A percentile compares a stretch with the other conserved stretches of the same genome.
phyloP scores from a whole-genome alignment of 2,113 vertebrate genomes.

The Galemys pyrenaicus region DNA sequence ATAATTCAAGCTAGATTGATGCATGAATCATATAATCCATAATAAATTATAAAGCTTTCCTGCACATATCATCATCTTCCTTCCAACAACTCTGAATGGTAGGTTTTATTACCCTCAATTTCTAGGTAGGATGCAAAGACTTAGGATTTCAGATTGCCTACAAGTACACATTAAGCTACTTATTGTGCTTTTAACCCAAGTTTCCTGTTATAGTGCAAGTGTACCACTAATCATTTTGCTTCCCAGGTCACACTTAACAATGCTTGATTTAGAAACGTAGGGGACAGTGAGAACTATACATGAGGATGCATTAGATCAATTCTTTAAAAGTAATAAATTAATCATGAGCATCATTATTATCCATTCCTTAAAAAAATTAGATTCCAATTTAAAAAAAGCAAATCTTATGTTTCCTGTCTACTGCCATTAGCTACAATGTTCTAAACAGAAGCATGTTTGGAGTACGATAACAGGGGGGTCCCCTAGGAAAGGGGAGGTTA shows the following conservation, averaged over 20 bases:
- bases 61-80: background rate
- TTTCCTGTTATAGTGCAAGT: background rate
- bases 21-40: too few species aligned
- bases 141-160: background rate
- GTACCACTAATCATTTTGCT: background rate
- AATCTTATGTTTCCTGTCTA: background rate
- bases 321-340: conserved; percentile 7
- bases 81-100: background rate
- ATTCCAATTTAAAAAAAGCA: background rate
- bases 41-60: background rate
- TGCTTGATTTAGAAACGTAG: background rate
- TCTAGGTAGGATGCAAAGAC: background rate
- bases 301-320: background rate
- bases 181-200: background rate
- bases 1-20: conserved; percentile 31
- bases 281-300: background rate
- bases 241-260: background rate
- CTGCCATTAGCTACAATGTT: background rate
- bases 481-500: too few species aligned
- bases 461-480: background rate
- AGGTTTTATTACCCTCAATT: background rate
- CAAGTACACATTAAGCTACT: background rate
- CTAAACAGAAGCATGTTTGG: background rate
- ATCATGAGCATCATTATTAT: background rate
- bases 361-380: background rate